These are phyloP conservation scores for Daubentonia madagascariensis DNA, from an alignment of 2,113 vertebrate genomes.

Conservation along the genomic window DNA sequence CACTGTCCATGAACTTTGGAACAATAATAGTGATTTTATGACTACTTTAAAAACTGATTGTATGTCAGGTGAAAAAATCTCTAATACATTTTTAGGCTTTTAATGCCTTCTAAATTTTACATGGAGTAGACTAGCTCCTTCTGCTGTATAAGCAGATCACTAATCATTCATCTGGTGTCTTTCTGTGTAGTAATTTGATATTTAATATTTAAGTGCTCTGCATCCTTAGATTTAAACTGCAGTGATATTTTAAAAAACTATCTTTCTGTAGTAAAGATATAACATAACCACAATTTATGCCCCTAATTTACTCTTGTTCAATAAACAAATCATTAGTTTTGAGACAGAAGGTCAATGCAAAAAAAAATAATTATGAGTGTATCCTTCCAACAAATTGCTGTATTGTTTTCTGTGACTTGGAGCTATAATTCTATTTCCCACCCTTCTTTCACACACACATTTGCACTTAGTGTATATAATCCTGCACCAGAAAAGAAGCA, in stretches of 20 bases:
- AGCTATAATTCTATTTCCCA: neutral
- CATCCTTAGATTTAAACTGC: neutral
- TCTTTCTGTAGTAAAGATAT: constrained; percentile 1
- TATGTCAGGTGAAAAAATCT: neutral
- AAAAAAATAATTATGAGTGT: neutral
- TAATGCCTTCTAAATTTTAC: neutral
- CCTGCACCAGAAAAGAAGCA: neutral
- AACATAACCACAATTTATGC: neutral
- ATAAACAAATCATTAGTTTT: constrained; percentile 39
- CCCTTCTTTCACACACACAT: neutral
- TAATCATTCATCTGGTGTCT: neutral
- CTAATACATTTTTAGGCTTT: neutral
- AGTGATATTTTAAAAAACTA: neutral
- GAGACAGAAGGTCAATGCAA: constrained; percentile 29
- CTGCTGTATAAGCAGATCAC: neutral
- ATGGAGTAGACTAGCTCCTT: neutral
- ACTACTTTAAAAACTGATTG: neutral
- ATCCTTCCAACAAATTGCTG: neutral
- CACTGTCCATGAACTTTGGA: neutral
- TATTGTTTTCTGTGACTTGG: neutral
- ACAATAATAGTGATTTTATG: neutral
- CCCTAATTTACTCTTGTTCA: constrained; percentile 15
- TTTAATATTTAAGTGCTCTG: constrained; percentile 9
- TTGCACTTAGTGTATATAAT: neutral
- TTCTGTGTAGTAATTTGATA: neutral